Evolutionary conservation across 2,888 invertebrate species (phyloP).

Genomic region (Notodonta dromedarius): DNA sequence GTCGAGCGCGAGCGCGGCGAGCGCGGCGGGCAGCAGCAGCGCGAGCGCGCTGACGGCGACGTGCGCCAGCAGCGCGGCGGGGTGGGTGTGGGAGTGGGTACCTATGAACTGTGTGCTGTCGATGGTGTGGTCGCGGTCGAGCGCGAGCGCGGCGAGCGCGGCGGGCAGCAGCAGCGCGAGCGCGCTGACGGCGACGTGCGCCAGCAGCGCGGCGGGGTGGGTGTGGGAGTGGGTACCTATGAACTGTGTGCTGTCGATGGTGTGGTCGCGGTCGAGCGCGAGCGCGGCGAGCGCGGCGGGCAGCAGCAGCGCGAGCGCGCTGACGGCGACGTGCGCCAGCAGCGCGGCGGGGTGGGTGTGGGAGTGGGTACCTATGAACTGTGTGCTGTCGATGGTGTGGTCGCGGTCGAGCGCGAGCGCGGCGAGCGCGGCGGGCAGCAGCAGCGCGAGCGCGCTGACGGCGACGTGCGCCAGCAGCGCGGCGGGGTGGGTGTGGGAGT

Average conservation of each 20-base stretch:
- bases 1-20: not conserved
- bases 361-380: not conserved
- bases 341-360: slow-evolving; percentile 7
- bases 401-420: not conserved
- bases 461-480: slow-evolving; percentile 8
- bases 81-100: no score
- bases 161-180: not conserved
- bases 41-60: not conserved
- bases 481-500: not conserved
- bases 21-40: not conserved
- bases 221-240: not conserved
- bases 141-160: not conserved
- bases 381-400: not conserved
- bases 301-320: not conserved
- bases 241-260: not conserved
- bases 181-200: not conserved
- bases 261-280: not conserved
- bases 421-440: not conserved
- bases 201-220: slow-evolving; percentile 8
- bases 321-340: not conserved
- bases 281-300: not conserved
- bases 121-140: not conserved
- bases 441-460: not conserved
- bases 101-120: not conserved
- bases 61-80: slow-evolving; percentile 9